These are phyloP conservation scores for Heliothis peltigera DNA, from an alignment of 2,888 invertebrate genomes.

Conservation along the genomic window DNA sequence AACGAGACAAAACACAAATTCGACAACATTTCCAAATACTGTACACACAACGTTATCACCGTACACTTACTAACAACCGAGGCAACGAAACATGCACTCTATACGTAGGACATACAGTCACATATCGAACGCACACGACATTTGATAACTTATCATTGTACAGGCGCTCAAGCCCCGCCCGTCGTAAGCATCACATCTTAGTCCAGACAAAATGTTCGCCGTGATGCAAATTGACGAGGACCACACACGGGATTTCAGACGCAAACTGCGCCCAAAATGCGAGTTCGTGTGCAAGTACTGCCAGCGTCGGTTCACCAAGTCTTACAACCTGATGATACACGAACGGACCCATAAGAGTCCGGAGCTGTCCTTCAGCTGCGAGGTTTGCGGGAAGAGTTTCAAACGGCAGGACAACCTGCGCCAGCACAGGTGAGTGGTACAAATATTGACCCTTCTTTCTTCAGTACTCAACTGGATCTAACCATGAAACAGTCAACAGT, in stretches of 20 bases:
- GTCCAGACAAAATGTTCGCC: slow-evolving; percentile 94
- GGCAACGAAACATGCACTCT: slow-evolving; percentile 62
- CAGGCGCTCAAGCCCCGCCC: slow-evolving; percentile 88
- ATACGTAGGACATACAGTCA: slow-evolving; percentile 67
- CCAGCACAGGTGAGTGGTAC: slow-evolving; percentile 95
- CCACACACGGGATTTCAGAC: slow-evolving; percentile 95
- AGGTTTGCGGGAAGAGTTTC: slow-evolving; percentile 99
- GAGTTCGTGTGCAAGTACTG: slow-evolving; percentile 99
- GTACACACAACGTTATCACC: slow-evolving; percentile 64
- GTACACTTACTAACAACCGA: slow-evolving; percentile 62
- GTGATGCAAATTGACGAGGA: slow-evolving; percentile 97
- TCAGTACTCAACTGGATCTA: slow-evolving; percentile 4
- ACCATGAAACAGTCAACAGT: slow-evolving; percentile 11
- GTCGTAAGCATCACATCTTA: slow-evolving; percentile 86
- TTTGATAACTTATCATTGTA: slow-evolving; percentile 84
- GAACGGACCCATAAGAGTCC: slow-evolving; percentile 99
- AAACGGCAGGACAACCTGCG: slow-evolving; percentile 98
- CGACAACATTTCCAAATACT: slow-evolving; percentile 62
- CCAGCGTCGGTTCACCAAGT: slow-evolving; percentile 99
- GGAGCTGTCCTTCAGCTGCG: slow-evolving; percentile 98
- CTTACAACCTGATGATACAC: slow-evolving; percentile 99
- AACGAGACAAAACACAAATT: slow-evolving; percentile 57
- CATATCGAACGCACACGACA: slow-evolving; percentile 74
- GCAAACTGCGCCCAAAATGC: slow-evolving; percentile 97
- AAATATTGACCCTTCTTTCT: not conserved